These are phyloP conservation scores for Cancer borealis DNA, from an alignment of 2,888 invertebrate species.

Conservation along the genomic window DNA sequence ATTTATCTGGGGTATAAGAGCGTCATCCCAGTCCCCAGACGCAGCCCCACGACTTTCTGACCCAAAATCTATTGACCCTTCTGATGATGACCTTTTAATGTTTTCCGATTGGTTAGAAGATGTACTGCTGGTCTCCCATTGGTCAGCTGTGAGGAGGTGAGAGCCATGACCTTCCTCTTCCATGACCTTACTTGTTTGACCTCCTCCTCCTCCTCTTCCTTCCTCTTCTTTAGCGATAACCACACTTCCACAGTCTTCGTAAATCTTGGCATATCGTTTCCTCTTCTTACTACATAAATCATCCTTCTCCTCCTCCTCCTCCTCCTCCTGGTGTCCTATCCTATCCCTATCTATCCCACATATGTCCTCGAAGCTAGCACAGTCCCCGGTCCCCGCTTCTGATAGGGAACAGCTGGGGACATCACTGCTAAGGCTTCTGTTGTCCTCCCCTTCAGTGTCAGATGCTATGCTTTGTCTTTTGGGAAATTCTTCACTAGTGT, in stretches of 20 bases:
- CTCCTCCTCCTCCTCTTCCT: not conserved
- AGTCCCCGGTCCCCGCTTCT: conserved; percentile 47
- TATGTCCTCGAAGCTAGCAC: conserved; percentile 59
- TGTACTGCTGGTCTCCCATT: conserved; percentile 25
- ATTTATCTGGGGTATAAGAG: conserved; percentile 56
- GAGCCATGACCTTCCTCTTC: not conserved
- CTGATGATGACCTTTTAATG: conserved; percentile 63
- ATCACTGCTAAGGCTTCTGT: conserved; percentile 49
- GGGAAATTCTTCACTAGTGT: not conserved
- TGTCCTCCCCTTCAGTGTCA: conserved; percentile 52
- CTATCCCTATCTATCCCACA: conserved; percentile 41
- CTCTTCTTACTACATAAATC: conserved; percentile 38
- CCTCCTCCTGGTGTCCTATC: not conserved
- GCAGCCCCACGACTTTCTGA: conserved; percentile 65
- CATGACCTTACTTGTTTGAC: not conserved
- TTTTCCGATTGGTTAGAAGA: conserved; percentile 59
- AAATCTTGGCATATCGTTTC: conserved; percentile 62
- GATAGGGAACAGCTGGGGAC: conserved; percentile 13
- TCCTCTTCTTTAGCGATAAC: not conserved
- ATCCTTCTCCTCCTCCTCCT: not conserved
- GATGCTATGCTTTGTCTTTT: not conserved
- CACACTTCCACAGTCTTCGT: not conserved
- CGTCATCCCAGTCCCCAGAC: conserved; percentile 71
- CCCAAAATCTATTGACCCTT: conserved; percentile 76
- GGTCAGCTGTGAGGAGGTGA: not conserved